Percentiles rank a stretch among this genome's conserved stretches.
These are phyloP conservation scores for Gymnoscelis rufifasciata DNA, from an alignment of 2,888 invertebrate species.

Conservation along the genomic window DNA sequence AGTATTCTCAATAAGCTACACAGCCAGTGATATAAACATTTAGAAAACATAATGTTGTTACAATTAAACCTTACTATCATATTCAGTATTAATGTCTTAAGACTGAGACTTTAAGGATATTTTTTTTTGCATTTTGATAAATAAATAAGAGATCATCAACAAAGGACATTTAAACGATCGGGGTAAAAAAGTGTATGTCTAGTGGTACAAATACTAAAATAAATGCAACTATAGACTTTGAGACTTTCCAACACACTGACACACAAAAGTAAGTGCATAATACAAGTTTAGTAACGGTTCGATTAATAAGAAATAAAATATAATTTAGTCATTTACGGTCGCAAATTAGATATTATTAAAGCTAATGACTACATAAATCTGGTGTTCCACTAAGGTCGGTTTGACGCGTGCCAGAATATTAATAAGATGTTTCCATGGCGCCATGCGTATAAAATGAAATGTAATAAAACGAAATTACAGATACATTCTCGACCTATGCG, in stretches of 20 bases:
- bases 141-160: no score
- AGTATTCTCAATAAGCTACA: conserved; percentile 28
- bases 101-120: no score
- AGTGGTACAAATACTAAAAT: conserved; percentile 35
- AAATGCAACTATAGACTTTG: no score
- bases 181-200: no score
- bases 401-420: conserved; percentile 17
- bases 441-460: conserved; percentile 12
- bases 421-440: conserved; percentile 11
- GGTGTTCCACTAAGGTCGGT: conserved; percentile 11
- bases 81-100: no score
- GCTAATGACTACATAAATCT: conserved; percentile 16
- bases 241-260: conserved; percentile 14
- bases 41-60: no score
- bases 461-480: conserved; percentile 6
- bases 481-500: conserved; percentile 3
- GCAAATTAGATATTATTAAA: conserved; percentile 21
- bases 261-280: conserved; percentile 29
- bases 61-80: no score
- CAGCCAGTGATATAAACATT: conserved; percentile 21
- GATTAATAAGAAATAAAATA: conserved; percentile 9
- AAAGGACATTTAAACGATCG: no score
- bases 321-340: conserved; percentile 15
- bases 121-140: no score
- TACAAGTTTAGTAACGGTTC: conserved; percentile 38